These are phyloP conservation scores for Oryzias sinensis DNA, from an alignment of 2,797 vertebrate species.

Conservation along the genomic window DNA sequence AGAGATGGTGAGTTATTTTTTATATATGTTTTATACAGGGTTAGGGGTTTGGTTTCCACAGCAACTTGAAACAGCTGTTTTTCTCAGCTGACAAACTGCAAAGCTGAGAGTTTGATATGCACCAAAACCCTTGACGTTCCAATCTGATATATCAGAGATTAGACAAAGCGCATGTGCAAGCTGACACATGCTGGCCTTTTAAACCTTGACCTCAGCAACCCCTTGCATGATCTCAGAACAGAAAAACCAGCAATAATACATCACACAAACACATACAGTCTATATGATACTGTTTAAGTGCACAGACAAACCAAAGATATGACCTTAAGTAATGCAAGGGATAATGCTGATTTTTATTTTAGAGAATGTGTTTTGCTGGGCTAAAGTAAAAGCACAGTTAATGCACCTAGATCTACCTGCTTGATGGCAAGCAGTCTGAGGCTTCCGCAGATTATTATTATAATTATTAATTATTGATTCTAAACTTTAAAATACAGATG, in stretches of 20 bases:
- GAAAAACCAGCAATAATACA: constrained; percentile 31
- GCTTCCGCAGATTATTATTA: no score
- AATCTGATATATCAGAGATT: constrained; percentile 22
- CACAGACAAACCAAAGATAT: no score
- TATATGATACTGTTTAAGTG: no score
- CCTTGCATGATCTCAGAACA: constrained; percentile 31
- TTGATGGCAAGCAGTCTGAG: no score
- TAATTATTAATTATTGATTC: no score
- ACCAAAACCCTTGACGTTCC: constrained; percentile 31
- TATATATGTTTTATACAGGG: constrained; percentile 23
- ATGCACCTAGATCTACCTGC: no score
- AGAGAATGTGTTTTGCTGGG: no score
- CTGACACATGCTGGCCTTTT: constrained; percentile 21
- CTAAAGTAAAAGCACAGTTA: no score
- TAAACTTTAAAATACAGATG: no score
- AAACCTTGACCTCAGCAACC: constrained; percentile 45
- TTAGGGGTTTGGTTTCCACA: constrained; percentile 26
- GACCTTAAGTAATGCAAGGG: no score
- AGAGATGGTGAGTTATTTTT: constrained; percentile 22
- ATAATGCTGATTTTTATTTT: no score
- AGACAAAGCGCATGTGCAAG: constrained; percentile 13
- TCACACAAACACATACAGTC: constrained; percentile 2
- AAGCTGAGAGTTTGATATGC: constrained; percentile 23
- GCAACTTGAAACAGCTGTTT: constrained; percentile 54
- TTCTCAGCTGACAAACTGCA: constrained; percentile 32